Base-by-base conservation (phyloP, 2,113 vertebrate species). In the Phylloscopus trochilus region DNA sequence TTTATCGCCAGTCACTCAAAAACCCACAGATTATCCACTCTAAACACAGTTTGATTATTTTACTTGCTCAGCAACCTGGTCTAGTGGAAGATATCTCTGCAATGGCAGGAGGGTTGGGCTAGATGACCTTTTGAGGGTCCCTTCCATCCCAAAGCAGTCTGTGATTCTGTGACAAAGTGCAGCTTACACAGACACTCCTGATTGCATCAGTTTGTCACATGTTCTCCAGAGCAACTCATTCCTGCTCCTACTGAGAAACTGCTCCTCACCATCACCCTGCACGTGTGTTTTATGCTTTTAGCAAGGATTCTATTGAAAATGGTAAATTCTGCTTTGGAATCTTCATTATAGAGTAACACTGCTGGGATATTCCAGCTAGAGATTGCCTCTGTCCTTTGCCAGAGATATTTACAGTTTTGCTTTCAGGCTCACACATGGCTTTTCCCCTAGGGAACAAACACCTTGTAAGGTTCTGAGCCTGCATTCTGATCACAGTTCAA, bases 231-330 rank as follows among this genome's bases (percentile, higher is more conserved):
- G 18, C 9, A 26, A 62, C 58, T 64, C 35, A 33, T 13, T 68
- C 58, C 59, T 92, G 39, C 44, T 83, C 44, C 52, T 55, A 7
- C 33, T 64, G 52, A 70, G 56, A 51, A 90, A 46, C 37, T 83
- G 49, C 33, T 28, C 59, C 62, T 86, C 46, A 23, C 8, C 27
- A 75, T 33, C 59, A 22, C 5, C 23, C 5, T 13, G 37, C 15
- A 44, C 0, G 0, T 15, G 19, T 69, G 28, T 3, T 75, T 98
- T 82, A 98, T 88, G 94, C 92, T 96, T 97, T 98, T 70, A 98
- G 96, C 90, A 98, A 74, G 52, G 97, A 97, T 95, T 98, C 97
- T 39, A 97, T 60, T 83, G 98, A 98, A 97, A 98, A 98, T 8
- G 63, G 97, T 89, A 97, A 94, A 43, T 96, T 97, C 85, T 91